phyloP scores from a whole-genome alignment of 2,888 invertebrate species.

The Ormyrus pomaceus region DNA sequence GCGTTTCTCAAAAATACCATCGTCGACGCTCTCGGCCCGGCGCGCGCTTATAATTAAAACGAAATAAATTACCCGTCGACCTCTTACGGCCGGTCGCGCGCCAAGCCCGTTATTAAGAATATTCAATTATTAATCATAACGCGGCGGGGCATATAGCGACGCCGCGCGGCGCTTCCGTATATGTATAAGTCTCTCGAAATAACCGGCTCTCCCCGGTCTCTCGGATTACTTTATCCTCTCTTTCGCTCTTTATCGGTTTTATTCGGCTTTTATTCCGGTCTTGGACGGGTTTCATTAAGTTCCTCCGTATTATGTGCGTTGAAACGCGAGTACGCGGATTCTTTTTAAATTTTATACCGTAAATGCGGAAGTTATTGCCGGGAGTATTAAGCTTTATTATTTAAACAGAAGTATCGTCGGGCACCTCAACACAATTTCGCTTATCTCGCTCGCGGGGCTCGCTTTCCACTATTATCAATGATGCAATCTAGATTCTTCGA shows the following conservation, averaged over 20 bases:
- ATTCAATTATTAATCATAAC: conserved; percentile 41
- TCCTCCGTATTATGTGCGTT: no score
- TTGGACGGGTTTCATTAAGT: no score
- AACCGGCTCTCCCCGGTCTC: conserved; percentile 5
- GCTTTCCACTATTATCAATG: no score
- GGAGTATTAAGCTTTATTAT: no score
- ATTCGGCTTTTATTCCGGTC: background rate
- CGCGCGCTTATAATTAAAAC: conserved; percentile 21
- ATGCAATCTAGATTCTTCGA: no score
- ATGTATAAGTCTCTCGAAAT: conserved; percentile 9
- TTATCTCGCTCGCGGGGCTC: no score
- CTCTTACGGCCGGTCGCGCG: conserved; percentile 6
- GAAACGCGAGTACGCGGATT: no score
- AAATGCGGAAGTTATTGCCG: no score
- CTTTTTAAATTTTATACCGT: no score
- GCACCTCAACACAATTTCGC: no score
- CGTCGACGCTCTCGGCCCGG: no score
- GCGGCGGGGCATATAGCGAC: background rate
- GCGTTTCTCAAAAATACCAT: background rate
- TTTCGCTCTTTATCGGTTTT: background rate
- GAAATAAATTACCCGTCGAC: conserved; percentile 25
- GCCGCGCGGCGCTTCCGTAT: background rate
- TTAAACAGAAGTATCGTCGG: no score
- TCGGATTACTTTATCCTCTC: background rate
- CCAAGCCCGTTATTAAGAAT: conserved; percentile 26